Percentiles rank a stretch among this genome's conserved stretches.
These are phyloP conservation scores for Andinoacara biseriatus DNA, from an alignment of 2,113 vertebrate species.

Conservation along the genomic window DNA sequence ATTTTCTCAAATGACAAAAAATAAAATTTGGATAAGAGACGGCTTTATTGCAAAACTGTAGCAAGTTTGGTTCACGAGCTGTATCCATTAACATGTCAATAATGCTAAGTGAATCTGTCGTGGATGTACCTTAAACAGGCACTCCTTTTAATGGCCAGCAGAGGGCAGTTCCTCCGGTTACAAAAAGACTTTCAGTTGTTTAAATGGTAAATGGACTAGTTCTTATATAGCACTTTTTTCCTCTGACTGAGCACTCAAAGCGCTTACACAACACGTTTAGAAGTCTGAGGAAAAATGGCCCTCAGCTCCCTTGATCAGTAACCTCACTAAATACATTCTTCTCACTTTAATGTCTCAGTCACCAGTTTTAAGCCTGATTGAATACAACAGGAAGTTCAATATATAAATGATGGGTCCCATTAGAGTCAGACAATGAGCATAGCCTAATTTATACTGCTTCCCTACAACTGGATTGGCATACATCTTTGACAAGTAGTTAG, in stretches of 20 bases:
- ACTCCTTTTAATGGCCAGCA: not conserved
- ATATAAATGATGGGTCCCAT: not conserved
- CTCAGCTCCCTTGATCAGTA: not conserved
- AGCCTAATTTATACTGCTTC: not conserved
- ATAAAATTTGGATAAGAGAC: too few species aligned
- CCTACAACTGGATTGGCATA: not conserved
- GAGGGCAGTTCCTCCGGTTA: not conserved
- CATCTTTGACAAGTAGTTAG: not conserved
- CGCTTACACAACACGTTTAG: too few species aligned
- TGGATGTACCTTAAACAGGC: not conserved
- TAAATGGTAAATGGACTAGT: too few species aligned
- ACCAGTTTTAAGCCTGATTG: not conserved
- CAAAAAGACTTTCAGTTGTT: not conserved
- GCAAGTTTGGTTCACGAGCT: not conserved
- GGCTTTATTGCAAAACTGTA: not conserved
- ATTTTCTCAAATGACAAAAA: too few species aligned
- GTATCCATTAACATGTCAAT: not conserved
- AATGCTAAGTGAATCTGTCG: not conserved
- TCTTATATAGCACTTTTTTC: too few species aligned
- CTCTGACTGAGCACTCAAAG: too few species aligned
- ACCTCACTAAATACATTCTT: not conserved
- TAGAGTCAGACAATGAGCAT: not conserved
- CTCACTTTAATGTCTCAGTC: not conserved
- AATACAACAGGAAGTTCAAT: not conserved
- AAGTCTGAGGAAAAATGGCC: not conserved